Evolutionary conservation across 2,797 vertebrate species (phyloP).

Genomic region (Scolopax rusticola): DNA sequence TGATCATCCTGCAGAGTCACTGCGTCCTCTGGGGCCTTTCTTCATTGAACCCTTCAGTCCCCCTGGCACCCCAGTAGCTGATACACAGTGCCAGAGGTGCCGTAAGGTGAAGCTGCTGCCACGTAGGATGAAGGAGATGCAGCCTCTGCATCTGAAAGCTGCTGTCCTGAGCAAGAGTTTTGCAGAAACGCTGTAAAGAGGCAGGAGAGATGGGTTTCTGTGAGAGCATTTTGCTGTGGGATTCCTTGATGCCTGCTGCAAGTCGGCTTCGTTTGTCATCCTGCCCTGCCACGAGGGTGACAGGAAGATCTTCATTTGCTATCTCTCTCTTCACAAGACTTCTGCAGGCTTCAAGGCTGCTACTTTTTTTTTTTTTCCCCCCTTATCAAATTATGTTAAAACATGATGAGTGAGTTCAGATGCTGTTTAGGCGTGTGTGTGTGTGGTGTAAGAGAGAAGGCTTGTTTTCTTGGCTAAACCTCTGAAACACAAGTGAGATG

Average conservation of each 20-base stretch:
- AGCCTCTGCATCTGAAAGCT: not conserved
- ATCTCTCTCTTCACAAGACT: not conserved
- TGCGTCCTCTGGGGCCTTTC: rapidly evolving
- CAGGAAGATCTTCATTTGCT: not conserved
- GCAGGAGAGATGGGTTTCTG: not conserved
- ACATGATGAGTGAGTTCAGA: not conserved
- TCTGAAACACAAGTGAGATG: not conserved
- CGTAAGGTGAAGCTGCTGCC: not conserved
- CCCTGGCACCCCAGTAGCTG: rapidly evolving
- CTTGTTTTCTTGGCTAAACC: not conserved
- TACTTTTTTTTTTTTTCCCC: not conserved
- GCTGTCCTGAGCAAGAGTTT: not conserved
- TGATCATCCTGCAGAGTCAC: not conserved
- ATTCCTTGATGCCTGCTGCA: not conserved
- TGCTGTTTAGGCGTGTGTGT: rapidly evolving
- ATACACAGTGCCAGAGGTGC: not conserved
- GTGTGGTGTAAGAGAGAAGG: not conserved
- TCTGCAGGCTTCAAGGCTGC: not conserved
- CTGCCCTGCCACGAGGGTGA: not conserved
- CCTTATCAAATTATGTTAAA: not conserved
- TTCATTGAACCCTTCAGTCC: rapidly evolving
- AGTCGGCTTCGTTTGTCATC: not conserved
- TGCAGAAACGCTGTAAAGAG: not conserved
- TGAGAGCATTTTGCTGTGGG: rapidly evolving
- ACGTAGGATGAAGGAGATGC: not conserved